phyloP scores from a whole-genome alignment of 2,888 invertebrate species.

The Tenthredo distinguenda region DNA sequence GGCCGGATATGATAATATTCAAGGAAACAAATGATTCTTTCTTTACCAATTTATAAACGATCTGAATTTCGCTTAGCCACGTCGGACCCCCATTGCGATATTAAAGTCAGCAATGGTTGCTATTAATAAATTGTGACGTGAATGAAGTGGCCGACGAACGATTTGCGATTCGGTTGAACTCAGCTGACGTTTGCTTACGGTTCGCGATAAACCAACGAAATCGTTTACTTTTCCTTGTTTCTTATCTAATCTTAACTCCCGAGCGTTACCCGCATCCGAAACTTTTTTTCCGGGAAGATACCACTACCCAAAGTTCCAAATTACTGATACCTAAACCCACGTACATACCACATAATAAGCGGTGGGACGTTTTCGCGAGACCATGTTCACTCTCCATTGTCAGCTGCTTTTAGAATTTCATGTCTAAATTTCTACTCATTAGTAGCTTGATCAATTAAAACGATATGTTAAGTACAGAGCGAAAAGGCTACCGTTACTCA shows the following conservation, averaged over 20 bases:
- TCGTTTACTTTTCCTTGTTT: background rate
- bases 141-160: background rate
- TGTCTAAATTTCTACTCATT: background rate
- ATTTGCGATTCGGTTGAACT: background rate
- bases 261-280: background rate
- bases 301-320: background rate
- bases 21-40: background rate
- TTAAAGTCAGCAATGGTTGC: slow-evolving; percentile 21
- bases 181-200: background rate
- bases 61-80: background rate
- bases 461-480: background rate
- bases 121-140: slow-evolving; percentile 24
- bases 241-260: background rate
- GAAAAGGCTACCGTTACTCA: background rate
- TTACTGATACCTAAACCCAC: background rate
- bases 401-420: background rate
- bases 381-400: background rate
- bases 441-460: background rate
- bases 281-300: background rate
- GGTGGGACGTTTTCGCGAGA: too few species aligned
- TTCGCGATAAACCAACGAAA: background rate
- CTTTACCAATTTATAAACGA: background rate
- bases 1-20: background rate
- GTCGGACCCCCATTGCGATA: background rate
- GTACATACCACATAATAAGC: too few species aligned